Evolutionary conservation across 2,797 vertebrate genomes (phyloP), one percentile per base, ranked within the genome.

Genomic region (Tapera naevia): DNA sequence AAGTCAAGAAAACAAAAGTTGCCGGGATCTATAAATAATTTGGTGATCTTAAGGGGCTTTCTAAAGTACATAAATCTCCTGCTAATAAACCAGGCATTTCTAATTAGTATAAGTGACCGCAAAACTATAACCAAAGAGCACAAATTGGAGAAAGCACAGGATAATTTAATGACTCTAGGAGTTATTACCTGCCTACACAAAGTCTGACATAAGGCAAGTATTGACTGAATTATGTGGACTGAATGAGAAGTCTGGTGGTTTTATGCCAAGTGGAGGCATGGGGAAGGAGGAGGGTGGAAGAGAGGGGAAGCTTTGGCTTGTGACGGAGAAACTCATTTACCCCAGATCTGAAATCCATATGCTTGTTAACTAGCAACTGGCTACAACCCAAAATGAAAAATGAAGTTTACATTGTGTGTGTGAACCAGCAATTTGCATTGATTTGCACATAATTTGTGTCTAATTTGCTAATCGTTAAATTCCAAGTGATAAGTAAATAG

Each of bases 391-490:
- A 94, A 65, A 53, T 83, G 93, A 93, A 89, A 97, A 97, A 95
- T 92, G 80, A 94, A 94, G 90, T 95, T 95, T 96, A 94, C 53
- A 17, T 94, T 88, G 75, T 91, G 80, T 81, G 80, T 88, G 86
- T 76, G 91, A 95, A 81, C 79, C 84, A 87, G 84, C 76, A 91
- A 97, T 96, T 96, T 96, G 86, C 89, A 96, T 94, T 96, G 94
- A 96, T 97, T 97, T 96, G 97, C 96, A 96, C 93, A 95, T 96
- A 95, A 96, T 94, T 94, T 95, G 60, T 94, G 89, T 91, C 92
- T 95, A 97, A 97, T 96, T 96, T 95, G 84, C 88, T 96, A 93
- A 97, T 97, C 78, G 71, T 93, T 97, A 95, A 96, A 96, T 61
- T 92, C 89, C 73, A 51, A 80, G 91, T 80, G 76, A 94, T 91